Evolutionary conservation across 2,113 vertebrate species (phyloP), one percentile per base, ranked within the genome.

Genomic region (Neofelis nebulosa): DNA sequence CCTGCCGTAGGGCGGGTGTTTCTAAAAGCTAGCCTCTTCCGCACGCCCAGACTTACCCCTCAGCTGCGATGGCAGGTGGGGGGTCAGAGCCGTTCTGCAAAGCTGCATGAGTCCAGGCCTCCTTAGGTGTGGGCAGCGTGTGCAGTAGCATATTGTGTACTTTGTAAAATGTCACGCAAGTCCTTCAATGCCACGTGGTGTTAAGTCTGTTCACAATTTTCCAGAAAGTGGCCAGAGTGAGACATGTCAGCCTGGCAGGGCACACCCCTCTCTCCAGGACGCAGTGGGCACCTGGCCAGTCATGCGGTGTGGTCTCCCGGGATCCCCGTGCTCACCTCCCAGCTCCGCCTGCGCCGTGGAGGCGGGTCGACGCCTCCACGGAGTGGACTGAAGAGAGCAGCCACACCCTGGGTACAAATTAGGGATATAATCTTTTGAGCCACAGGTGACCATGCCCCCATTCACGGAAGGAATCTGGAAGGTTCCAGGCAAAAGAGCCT

Each of bases 1-100:
- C 98, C 98, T 99, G 98, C 99, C 99, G 13, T 99, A 98, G 65
- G 18, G 10, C 18, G 10, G 33, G 29, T 19, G 11, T 16, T 45
- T 3, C 38, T n/a, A 2, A 19, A 31, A 33, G 4, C 48, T 19
- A 1, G 36, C 31, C 0, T 13, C 48, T 4, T 4, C 25, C 25
- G 50, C 63, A 38, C 1, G 1, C 55, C 33, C 66, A 1, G 38
- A 15, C 8, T 31, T 6, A 0, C n/a, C 7, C 2, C 41, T 65
- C 10, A 3, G 81, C 55, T 0, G 31, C 33, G 55, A n/a, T 0
- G 31, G 86, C 18, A 7, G 3, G 36, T 2, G 31, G 3, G 0
- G 36, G 13, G 3, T 9, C 13, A 0, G 33, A 81, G 85, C 71
- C 73, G 4, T 25, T n/a, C 12, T 8, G 38, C 57, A 31, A 52